These are phyloP conservation scores for Pluvialis apricaria DNA, from an alignment of 2,113 vertebrate species.

Conservation along the genomic window DNA sequence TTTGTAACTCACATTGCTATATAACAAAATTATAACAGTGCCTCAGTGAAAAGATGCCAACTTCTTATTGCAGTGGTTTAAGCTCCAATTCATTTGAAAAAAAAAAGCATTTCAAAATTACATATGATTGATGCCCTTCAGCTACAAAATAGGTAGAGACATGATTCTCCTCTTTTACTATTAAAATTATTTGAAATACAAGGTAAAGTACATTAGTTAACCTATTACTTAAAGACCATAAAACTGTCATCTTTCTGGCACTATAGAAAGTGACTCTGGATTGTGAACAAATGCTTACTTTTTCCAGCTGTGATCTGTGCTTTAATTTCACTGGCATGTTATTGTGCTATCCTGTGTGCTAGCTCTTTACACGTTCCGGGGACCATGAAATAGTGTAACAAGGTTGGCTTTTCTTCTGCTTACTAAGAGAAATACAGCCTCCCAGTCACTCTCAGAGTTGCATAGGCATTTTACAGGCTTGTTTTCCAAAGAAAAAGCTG, in stretches of 20 bases:
- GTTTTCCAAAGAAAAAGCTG: background rate
- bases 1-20: background rate
- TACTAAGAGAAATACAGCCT: background rate
- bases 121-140: slow-evolving; percentile 31
- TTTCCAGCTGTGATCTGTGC: slow-evolving; percentile 50
- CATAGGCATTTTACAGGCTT: background rate
- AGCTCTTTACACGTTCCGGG: background rate
- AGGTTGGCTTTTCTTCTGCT: background rate
- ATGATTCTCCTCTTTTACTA: slow-evolving; percentile 13
- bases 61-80: slow-evolving; percentile 1
- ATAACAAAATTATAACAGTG: background rate
- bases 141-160: slow-evolving; percentile 4
- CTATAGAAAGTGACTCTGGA: slow-evolving; percentile 22
- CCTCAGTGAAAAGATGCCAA: background rate
- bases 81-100: slow-evolving; percentile 36
- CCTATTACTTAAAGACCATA: slow-evolving; percentile 34
- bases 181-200: slow-evolving; percentile 47
- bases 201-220: slow-evolving; percentile 42
- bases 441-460: background rate
- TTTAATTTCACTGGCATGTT: slow-evolving; percentile 48
- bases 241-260: slow-evolving; percentile 34
- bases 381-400: background rate
- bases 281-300: slow-evolving; percentile 39
- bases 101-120: background rate
- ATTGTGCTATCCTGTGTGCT: background rate